These are phyloP conservation scores for Pseudochromis fuscus DNA, from an alignment of 2,797 vertebrate species.

Conservation along the genomic window DNA sequence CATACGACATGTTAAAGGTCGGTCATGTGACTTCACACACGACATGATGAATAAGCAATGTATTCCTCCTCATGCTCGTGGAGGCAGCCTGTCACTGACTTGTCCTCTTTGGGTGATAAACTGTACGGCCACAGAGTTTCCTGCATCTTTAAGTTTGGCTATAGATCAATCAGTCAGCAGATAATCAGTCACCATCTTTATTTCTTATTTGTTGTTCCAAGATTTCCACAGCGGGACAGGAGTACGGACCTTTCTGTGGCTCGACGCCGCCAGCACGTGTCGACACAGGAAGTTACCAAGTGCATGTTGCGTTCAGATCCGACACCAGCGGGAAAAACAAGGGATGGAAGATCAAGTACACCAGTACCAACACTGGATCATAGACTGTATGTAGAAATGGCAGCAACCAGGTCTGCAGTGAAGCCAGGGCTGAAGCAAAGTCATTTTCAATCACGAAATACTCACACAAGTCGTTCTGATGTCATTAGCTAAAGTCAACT, in stretches of 20 bases:
- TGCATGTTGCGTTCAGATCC: slow-evolving; percentile 81
- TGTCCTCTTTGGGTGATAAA: slow-evolving; percentile 63
- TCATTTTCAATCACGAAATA: no score
- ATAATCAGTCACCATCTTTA: slow-evolving; percentile 30
- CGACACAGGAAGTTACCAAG: slow-evolving; percentile 83
- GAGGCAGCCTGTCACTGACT: slow-evolving; percentile 60
- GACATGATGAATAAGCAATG: slow-evolving; percentile 75
- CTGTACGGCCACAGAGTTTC: slow-evolving; percentile 43
- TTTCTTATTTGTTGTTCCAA: slow-evolving; percentile 54
- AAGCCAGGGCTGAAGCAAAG: no score
- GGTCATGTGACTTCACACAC: slow-evolving; percentile 50
- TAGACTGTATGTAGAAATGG: slow-evolving; percentile 2
- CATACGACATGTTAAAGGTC: slow-evolving; percentile 89
- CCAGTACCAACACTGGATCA: slow-evolving; percentile 55
- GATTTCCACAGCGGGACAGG: slow-evolving; percentile 82
- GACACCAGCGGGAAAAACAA: slow-evolving; percentile 84
- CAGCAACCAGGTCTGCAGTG: no score
- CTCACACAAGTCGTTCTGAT: no score
- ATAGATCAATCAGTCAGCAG: slow-evolving; percentile 46
- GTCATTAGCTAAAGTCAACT: no score
- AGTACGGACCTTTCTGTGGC: slow-evolving; percentile 88
- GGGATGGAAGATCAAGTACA: slow-evolving; percentile 89
- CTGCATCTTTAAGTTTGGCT: slow-evolving; percentile 62
- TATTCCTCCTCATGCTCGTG: slow-evolving; percentile 83
- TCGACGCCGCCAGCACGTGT: slow-evolving; percentile 78